Evolutionary conservation across 2,113 vertebrate genomes (phyloP), one percentile per base, ranked within the genome.

Genomic region (Collichthys lucidus): DNA sequence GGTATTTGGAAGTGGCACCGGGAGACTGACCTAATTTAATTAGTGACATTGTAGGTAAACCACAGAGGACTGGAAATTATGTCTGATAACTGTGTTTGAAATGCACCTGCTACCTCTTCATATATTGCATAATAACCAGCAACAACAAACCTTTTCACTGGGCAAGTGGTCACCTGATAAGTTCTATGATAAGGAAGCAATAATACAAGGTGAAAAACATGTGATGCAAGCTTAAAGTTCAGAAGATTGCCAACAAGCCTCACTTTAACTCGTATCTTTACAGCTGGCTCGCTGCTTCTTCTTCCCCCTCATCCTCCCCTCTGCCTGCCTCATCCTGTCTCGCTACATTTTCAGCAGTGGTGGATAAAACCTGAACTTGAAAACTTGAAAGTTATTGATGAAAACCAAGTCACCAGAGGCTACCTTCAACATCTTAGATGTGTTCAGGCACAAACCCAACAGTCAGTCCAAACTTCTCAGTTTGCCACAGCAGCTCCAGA

Each of bases 371-470:
- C 11, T 80, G 67, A 77, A 70, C 57, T 63, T 69, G 31, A 79
- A 79, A 71, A 80, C 35, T 15, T 47, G 50, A 67, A 68, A 85
- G 82, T 76, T 78, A 79, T 75, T 86, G 74, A 79, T 79, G 71
- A 71, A 74, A 73, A 64, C 44, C 0, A 1, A 74, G 56, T 52
- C 68, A 77, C 61, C 49, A 74, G 78, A 74, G 63, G 67, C 73
- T 65, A 46, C 73, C 40, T 61, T 57, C 47, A 74, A 52, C 63
- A 55, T 88, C 29, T 47, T 65, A 77, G 68, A 86, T 70, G 76
- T 57, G 63, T 77, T 80, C 11, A 44, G 63, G 22, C 53, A 49
- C 46, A 12, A n/a, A 67, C 50, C 16, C 26, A 16, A 55, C 57
- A 55, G 66, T 67, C 72, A 35, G 70, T 74, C 49, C 69, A 74